Base-by-base conservation (phyloP, 2,113 vertebrate genomes). In the Labeo catla region DNA sequence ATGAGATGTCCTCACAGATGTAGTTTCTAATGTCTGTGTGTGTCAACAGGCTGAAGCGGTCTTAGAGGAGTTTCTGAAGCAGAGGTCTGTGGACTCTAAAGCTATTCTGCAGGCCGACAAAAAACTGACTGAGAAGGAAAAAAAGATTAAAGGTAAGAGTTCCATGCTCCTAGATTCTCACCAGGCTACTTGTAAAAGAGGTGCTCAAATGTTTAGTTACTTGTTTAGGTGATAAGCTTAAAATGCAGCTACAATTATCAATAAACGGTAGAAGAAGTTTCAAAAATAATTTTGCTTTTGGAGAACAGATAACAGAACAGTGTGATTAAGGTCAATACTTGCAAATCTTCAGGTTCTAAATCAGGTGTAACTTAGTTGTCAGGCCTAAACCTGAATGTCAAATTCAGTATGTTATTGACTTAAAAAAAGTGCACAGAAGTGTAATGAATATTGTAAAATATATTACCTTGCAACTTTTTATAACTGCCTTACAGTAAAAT, bases 51-150 rank as follows among this genome's bases (percentile, higher is more conserved):
- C 57, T 59, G 57, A 59, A 8, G 19, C 3, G 19, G 57, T 59
- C 19, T n/a, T 59, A 9, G 8, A 59, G 57, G 7, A 3, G 57
- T 59, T 59, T 59, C 57, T 59, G 19, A 59, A 59, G 19, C 57
- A 59, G 57, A 59, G 8, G 57, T 9, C 57, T 59, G 57, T 59
- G 19, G 57, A 59, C 8, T 78, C 76, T 78, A 79, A 79, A 79
- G 76, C 76, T 11, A 79, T 79, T 43, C n/a, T 79, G 76, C 76
- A 79, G 34, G 76, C 76, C 13, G 76, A 79, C 52, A 79, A 79
- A 59, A 79, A 59, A 43, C 76, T 79, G 34, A 79, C 50, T 57
- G 76, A 79, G 50, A 54, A 79, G 11, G 34, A 79, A n/a, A 79
- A 59, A 59, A 59, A 21, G 16, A 59, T 59, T 59, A 59, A 59